Evolutionary conservation across 2,113 vertebrate species (phyloP), one percentile per base, ranked within the genome.

Genomic region (Macrotus californicus): DNA sequence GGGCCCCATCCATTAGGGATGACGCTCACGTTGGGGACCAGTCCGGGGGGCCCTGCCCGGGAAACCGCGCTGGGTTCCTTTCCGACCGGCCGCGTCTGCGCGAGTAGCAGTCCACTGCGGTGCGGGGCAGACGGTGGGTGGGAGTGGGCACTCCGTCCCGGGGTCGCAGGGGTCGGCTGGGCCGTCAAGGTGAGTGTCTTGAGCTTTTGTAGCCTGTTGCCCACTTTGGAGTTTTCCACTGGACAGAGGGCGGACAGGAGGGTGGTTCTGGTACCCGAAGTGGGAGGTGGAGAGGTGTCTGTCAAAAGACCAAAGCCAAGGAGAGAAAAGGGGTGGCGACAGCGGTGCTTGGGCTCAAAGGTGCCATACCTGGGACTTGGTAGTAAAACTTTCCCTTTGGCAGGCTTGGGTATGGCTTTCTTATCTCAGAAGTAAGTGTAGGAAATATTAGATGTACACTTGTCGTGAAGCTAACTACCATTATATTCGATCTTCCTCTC

Each of bases 31-130:
- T 56, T 46, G 93, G 89, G 85, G 92, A 82, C 66, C 91, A 31
- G 73, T 1, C 22, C n/a, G 21, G 52, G 92, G 92, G 73, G 52
- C 13, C 1, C 0, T 61, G 88, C 43, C 89, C 50, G 3, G 90
- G 86, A 59, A 87, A 81, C 82, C 84, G 84, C 64, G 79, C 0
- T 2, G 91, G 46, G 91, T 29, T 94, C 85, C 76, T 54, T 36
- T 54, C 46, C 94, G 16, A 82, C 93, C 77, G 4, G 96, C 70
- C 94, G 94, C 89, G 75, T 56, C 66, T 85, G 83, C 87, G 97
- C 72, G 76, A 15, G 98, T 98, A 97, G 98, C 98, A 70, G 19
- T 59, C 96, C 93, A 80, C 94, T 96, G 97, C 95, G 94, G 97
- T 66, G 94, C 90, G 7, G 11, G 88, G 77, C 5, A 76, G 79